Conservation (phyloP, 1,140 invertebrate species). For the Pogonomyrmex barbatus region DNA sequence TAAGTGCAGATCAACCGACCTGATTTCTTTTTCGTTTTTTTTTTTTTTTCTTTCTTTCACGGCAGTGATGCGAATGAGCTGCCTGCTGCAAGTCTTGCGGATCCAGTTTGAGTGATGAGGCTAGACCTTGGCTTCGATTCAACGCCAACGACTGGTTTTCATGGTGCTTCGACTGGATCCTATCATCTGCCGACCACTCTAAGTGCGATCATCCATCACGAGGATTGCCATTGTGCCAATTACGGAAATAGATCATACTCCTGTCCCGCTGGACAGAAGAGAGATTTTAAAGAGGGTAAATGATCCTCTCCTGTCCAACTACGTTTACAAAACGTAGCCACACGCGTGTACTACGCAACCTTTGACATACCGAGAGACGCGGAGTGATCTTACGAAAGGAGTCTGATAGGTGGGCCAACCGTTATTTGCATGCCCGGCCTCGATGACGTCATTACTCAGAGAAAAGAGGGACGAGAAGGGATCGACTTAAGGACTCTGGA, state of each 20-base stretch:
- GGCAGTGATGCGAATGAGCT: slow-evolving; percentile 2
- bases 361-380: slow-evolving; percentile 47
- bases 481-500: neutral
- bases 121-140: slow-evolving; percentile 76
- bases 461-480: slow-evolving; percentile 47
- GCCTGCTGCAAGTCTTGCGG: slow-evolving; percentile 34
- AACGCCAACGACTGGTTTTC: slow-evolving; percentile 76
- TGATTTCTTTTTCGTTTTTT: slow-evolving; percentile 30
- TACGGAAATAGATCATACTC: slow-evolving; percentile 24
- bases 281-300: neutral
- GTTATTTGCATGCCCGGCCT: slow-evolving; percentile 70
- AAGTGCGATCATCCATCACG: slow-evolving; percentile 34
- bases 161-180: slow-evolving; percentile 73
- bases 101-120: slow-evolving; percentile 75
- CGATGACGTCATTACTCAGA: slow-evolving; percentile 42
- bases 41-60: slow-evolving; percentile 9
- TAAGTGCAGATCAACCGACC: slow-evolving; percentile 52
- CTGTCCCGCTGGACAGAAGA: neutral
- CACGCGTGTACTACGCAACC: slow-evolving; percentile 44
- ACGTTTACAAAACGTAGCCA: slow-evolving; percentile 13
- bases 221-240: slow-evolving; percentile 7
- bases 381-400: slow-evolving; percentile 16
- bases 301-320: neutral
- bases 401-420: slow-evolving; percentile 66
- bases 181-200: slow-evolving; percentile 25